Conservation (phyloP, 2,888 invertebrate genomes). For the Diadegma fenestrale region DNA sequence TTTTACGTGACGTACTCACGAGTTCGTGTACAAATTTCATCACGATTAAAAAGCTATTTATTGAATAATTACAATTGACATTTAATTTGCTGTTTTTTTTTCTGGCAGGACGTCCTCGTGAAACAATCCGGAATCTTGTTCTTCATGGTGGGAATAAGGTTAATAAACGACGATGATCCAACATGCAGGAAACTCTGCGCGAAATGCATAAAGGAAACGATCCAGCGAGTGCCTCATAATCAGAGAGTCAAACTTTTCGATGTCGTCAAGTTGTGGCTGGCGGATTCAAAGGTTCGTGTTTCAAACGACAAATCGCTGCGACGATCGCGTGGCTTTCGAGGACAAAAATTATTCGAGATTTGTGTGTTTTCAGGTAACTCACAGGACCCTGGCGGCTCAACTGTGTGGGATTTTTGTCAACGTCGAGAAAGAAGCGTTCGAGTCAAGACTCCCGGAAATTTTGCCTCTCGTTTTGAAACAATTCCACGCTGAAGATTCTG, state of each 20-base stretch:
- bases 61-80: too few species aligned
- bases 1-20: too few species aligned
- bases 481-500: constrained; percentile 76
- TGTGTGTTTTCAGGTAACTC: constrained; percentile 86
- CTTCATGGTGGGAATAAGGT: constrained; percentile 90
- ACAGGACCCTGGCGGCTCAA: constrained; percentile 92
- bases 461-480: constrained; percentile 87
- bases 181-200: constrained; percentile 91
- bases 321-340: not conserved
- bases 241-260: constrained; percentile 90
- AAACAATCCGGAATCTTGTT: constrained; percentile 90
- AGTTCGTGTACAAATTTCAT: too few species aligned
- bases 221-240: constrained; percentile 87
- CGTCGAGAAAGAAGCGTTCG: constrained; percentile 91
- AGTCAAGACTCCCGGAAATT: constrained; percentile 87
- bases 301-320: not conserved
- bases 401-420: constrained; percentile 92
- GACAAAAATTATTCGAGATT: constrained; percentile 13
- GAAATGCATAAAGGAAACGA: constrained; percentile 89
- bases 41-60: too few species aligned
- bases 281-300: constrained; percentile 87
- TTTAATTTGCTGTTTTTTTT: not conserved
- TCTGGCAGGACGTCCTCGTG: constrained; percentile 87
- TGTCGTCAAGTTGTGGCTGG: constrained; percentile 89
- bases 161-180: constrained; percentile 93